Base-by-base conservation (phyloP, 2,797 vertebrate genomes). In the Tachyglossus aculeatus region DNA sequence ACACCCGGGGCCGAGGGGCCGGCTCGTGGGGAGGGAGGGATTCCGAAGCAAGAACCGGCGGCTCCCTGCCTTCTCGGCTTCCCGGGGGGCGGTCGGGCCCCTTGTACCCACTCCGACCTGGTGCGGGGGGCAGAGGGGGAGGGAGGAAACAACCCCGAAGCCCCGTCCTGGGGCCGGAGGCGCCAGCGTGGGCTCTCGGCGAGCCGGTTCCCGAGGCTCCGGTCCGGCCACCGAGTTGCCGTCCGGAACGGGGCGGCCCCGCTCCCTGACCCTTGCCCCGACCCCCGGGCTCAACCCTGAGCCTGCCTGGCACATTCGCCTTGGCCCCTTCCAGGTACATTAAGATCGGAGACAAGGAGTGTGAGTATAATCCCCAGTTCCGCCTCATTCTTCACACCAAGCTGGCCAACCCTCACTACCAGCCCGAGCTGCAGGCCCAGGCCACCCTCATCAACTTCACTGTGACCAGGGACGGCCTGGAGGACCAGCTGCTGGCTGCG, bases 391-490 rank as follows among this genome's bases (percentile, higher is more conserved):
- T 99, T 27, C 97, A 99, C 88, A 98, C 97, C 14, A 99, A 98
- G 85, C 89, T 99, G 34, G 95, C 96, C 41, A 98, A 93, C 82
- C 98, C 97, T 12, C 98, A 98, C 84, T 99, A 98, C 89, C 97
- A 95, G 63, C 98, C 98, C 0, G 98, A 99, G 88, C 92, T 99
- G 78, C 98, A 99, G 87, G 97, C 97, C 5, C 98, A 99, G 90
- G 96, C 96, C 86, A 99, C 97, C 15, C 91, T 99, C 74, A 96
- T 99, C 66, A 95, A 99, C 83, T 99, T 99, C 90, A 98, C 95
- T 0, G 96, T 98, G 84, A 98, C 96, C 2, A 90, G 93, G 6
- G 94, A 95, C 0, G 96, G 97, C 15, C 86, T 99, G 67, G 97
- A 99, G 85, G 97, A 99, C 74, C 98, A 99, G 86, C 92, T 99